These are phyloP conservation scores for Muraenolepis orangiensis DNA, from an alignment of 2,797 vertebrate species.

Conservation along the genomic window DNA sequence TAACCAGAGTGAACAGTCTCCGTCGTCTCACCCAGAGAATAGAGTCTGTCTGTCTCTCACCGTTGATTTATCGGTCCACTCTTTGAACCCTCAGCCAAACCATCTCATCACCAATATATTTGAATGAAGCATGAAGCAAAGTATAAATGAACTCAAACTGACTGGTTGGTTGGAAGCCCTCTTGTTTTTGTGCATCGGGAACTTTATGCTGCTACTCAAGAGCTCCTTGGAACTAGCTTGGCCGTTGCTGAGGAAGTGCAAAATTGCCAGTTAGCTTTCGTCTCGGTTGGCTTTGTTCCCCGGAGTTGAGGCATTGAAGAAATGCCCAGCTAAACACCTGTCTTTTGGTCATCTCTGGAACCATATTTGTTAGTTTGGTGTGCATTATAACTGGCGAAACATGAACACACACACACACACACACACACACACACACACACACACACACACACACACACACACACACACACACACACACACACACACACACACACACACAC, in stretches of 20 bases:
- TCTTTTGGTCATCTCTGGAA: background rate
- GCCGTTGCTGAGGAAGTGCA: background rate
- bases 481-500: too few relatives aligned
- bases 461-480: too few relatives aligned
- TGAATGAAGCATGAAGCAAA: background rate
- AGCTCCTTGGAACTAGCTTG: background rate
- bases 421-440: too few relatives aligned
- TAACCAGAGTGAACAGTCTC: background rate
- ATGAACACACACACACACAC: too few relatives aligned
- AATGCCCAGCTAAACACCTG: constrained; percentile 1
- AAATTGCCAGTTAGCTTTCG: background rate
- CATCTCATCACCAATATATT: background rate
- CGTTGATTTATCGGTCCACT: background rate
- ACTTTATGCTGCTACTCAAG: background rate
- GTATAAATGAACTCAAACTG: background rate
- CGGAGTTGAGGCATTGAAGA: constrained; percentile 5
- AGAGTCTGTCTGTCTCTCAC: background rate
- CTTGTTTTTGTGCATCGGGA: background rate
- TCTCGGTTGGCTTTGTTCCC: constrained; percentile 8
- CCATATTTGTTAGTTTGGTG: too few relatives aligned
- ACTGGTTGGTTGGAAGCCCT: background rate
- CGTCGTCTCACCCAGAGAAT: background rate
- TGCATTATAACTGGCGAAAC: too few relatives aligned
- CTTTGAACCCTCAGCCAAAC: background rate
- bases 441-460: too few relatives aligned